Conservation (phyloP, 2,888 invertebrate genomes). For the Drosophila mettleri region DNA sequence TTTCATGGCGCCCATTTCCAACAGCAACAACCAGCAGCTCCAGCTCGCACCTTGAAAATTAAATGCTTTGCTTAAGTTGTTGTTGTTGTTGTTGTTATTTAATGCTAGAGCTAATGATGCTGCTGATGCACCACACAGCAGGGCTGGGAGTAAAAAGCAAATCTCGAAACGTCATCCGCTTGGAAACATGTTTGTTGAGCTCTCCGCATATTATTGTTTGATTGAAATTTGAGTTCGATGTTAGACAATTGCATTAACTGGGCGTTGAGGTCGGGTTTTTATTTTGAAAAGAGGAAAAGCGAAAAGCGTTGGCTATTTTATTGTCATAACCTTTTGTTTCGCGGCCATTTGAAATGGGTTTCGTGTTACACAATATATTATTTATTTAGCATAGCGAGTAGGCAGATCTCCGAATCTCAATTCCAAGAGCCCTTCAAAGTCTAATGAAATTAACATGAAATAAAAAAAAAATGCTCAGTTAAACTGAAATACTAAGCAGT, state of each 20-base stretch:
- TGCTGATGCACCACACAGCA: slow-evolving; percentile 48
- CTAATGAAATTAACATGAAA: slow-evolving; percentile 20
- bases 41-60: slow-evolving; percentile 62
- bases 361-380: slow-evolving; percentile 48
- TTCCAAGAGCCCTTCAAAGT: slow-evolving; percentile 21
- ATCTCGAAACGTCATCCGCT: slow-evolving; percentile 49
- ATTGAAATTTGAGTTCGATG: slow-evolving; percentile 36
- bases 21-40: slow-evolving; percentile 17
- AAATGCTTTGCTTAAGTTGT: slow-evolving; percentile 25
- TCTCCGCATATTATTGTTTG: slow-evolving; percentile 25
- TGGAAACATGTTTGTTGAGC: slow-evolving; percentile 51
- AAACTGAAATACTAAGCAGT: slow-evolving; percentile 36
- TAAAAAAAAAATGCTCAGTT: neutral
- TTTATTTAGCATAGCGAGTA: slow-evolving; percentile 32
- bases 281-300: slow-evolving; percentile 27
- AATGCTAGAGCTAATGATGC: slow-evolving; percentile 65
- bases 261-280: slow-evolving; percentile 42
- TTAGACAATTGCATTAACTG: slow-evolving; percentile 50
- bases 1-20: slow-evolving; percentile 60
- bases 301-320: slow-evolving; percentile 53
- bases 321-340: slow-evolving; percentile 43
- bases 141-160: slow-evolving; percentile 7
- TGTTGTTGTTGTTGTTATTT: slow-evolving; percentile 19
- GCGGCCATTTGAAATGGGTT: slow-evolving; percentile 44
- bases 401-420: slow-evolving; percentile 24